These are phyloP conservation scores for Choloepus didactylus DNA, from an alignment of 2,797 vertebrate genomes.

Conservation along the genomic window DNA sequence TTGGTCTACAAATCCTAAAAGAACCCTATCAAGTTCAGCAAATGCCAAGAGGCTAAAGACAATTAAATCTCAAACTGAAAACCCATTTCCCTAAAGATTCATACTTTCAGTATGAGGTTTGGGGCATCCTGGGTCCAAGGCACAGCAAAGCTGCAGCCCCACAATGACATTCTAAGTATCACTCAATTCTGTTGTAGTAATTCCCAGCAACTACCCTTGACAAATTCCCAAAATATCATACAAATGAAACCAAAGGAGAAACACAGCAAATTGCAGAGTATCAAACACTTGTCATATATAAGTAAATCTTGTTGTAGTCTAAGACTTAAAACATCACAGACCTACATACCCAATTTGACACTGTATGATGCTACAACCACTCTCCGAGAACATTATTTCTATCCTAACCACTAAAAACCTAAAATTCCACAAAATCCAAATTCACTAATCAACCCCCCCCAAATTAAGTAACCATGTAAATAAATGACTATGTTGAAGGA, in stretches of 20 bases:
- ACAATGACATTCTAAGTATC: not conserved
- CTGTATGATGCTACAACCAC: not conserved
- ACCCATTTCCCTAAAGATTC: not conserved
- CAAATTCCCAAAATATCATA: not conserved
- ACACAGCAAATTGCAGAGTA: not conserved
- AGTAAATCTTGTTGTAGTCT: not conserved
- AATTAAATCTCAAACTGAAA: constrained; percentile 33
- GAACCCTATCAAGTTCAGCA: no score
- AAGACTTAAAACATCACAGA: constrained; percentile 36
- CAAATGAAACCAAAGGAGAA: constrained; percentile 46
- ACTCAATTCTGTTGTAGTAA: constrained; percentile 6
- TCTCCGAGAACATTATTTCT: not conserved
- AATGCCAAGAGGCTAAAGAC: not conserved
- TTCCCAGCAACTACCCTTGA: not conserved
- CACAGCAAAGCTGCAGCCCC: not conserved
- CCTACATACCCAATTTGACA: not conserved
- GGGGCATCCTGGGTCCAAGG: not conserved
- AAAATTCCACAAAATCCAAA: constrained; percentile 25
- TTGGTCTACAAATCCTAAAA: no score
- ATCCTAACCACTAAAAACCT: not conserved
- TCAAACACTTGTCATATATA: not conserved
- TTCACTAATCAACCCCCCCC: not conserved
- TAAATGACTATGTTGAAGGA: not conserved
- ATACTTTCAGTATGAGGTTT: not conserved
- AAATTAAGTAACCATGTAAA: constrained; percentile 2